Evolutionary conservation across 2,113 vertebrate genomes (phyloP).

Genomic region (Canis aureus): DNA sequence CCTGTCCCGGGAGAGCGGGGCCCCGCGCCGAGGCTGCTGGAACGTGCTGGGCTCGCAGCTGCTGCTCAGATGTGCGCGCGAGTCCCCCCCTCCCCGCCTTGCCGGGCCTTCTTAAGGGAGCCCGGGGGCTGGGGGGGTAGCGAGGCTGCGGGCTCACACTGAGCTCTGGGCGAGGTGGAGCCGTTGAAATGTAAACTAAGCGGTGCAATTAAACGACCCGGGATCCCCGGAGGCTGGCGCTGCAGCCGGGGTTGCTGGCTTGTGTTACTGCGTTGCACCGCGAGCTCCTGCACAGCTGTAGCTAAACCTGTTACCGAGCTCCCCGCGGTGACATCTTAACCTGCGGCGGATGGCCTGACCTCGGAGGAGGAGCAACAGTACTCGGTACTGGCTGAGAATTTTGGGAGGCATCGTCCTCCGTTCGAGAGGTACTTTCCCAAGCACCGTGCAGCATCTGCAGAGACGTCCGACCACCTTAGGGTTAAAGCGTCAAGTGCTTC

Average conservation of each 20-base stretch:
- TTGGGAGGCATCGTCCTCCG: not conserved
- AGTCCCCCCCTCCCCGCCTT: not conserved
- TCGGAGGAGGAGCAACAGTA: not conserved
- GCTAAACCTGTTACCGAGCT: not conserved
- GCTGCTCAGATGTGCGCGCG: conserved; percentile 80
- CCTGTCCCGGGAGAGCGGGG: not conserved
- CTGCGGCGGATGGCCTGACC: conserved; percentile 10
- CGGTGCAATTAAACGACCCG: not conserved
- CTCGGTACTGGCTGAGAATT: not conserved
- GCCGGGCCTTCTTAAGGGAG: conserved; percentile 56
- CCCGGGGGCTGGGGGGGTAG: not conserved
- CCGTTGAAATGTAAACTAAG: conserved; percentile 76
- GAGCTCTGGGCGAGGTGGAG: conserved; percentile 14
- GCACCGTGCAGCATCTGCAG: not conserved
- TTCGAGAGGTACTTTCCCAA: not conserved
- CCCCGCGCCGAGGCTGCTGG: not conserved
- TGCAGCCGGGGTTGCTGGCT: not conserved
- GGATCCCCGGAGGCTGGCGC: not conserved
- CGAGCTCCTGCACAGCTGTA: conserved; percentile 9
- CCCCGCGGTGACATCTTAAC: not conserved
- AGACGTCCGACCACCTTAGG: conserved; percentile 68
- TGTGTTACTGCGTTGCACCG: not conserved
- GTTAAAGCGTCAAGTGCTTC: conserved; percentile 85
- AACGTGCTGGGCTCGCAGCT: conserved; percentile 73
- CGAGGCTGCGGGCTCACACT: not conserved